Evolutionary conservation across 2,113 vertebrate genomes (phyloP).

Genomic region (Puffinus mauretanicus): DNA sequence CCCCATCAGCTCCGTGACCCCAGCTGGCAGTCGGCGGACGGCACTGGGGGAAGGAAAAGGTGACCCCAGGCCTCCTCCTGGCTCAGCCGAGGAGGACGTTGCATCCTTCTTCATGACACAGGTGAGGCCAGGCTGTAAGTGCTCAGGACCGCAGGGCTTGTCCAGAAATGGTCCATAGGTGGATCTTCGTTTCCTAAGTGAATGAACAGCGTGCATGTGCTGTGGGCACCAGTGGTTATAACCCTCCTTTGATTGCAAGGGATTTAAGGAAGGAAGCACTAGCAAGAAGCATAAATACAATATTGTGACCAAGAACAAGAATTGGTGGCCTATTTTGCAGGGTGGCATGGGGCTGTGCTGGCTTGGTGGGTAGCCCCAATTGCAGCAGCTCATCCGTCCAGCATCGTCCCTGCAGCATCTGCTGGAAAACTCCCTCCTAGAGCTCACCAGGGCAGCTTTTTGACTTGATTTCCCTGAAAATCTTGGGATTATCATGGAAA

Average conservation of each 20-base stretch:
- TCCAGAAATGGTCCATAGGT: not conserved
- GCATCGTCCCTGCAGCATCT: not conserved
- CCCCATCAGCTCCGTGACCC: not conserved
- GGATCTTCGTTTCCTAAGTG: not conserved
- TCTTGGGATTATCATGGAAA: not conserved
- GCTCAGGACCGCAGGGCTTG: not conserved
- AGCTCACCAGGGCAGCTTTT: not conserved
- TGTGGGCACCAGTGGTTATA: not conserved
- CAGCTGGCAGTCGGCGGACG: too few relatives aligned
- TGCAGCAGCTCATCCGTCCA: not conserved
- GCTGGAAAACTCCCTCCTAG: not conserved
- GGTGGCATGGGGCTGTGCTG: not conserved
- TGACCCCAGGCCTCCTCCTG: not conserved
- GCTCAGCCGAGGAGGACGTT: not conserved
- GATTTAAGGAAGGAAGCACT: not conserved
- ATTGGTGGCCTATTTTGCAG: not conserved
- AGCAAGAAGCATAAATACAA: not conserved
- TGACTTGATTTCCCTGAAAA: not conserved
- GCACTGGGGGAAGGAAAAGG: not conserved
- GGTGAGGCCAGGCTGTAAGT: slow-evolving; percentile 52
- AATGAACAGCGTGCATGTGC: accelerated
- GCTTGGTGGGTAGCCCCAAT: not conserved
- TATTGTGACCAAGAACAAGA: not conserved
- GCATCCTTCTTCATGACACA: slow-evolving; percentile 83
- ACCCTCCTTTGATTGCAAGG: not conserved